Base-by-base conservation (phyloP, 53 echinoderm and acorn worm genomes). In the Holothuria scabra region DNA sequence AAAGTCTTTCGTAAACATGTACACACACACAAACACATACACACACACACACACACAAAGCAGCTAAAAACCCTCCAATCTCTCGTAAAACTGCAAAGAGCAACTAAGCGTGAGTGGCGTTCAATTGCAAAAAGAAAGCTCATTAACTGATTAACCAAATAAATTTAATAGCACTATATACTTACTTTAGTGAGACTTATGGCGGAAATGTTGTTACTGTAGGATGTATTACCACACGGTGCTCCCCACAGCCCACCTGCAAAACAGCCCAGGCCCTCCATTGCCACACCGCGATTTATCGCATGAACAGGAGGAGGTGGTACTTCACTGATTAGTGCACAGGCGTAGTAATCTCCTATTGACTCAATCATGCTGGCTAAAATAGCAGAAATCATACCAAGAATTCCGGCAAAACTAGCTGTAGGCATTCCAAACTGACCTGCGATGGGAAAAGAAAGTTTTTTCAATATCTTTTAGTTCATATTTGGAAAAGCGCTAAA, bases 261-360 rank as follows among this genome's bases (percentile, higher is more conserved):
- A 16, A 75, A 6, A 55, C 75, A 75, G 2, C 75, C 75, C 8
- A 75, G 12, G 1, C 75, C 75, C 23, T 75, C 75, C 75, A 75
- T 75, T 19, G 8, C 38, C 7, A 75, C 20, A 55, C 75, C 75
- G 23, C 75, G 46, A 28, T 75, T 75, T 24, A 75, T 75, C 21
- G 75, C 75, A 55, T 75, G 75, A 12, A 75, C 75, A 49, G 75
- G 75, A 48, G 75, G 75, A n/a, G 75, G 75, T 5, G 75, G 75
- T 75, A 14, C 75, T 23, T 37, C 46, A 55, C 37, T 49, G 75
- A 75, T 75, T 8, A 75, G 56, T 21, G 75, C 75, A 21, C 75
- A 75, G 9, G 75, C 75, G 8, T 75, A 52, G 46, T 75, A 75
- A 55, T 75, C 75, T 6, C 75, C 75, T 14, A 75, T 52, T 23